A percentile compares a stretch with the other conserved stretches of the same genome.
Evolutionary conservation across 2,888 invertebrate species (phyloP).

Genomic region (Heliconius sara): DNA sequence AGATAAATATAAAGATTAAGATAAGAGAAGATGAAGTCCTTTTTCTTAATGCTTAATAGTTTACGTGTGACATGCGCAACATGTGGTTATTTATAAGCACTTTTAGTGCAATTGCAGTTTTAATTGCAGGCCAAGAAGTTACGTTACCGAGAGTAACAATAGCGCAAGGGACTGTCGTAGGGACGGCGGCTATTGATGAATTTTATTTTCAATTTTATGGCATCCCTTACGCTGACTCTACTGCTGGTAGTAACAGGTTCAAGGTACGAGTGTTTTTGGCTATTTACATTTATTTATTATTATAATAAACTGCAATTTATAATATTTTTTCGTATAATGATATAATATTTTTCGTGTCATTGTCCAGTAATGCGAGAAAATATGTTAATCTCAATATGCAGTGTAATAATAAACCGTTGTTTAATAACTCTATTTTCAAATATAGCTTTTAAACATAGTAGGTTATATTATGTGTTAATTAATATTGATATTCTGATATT

Average conservation of each 20-base stretch:
- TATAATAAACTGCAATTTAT: no score
- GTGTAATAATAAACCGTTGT: not conserved
- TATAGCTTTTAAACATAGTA: no score
- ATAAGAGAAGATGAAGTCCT: not conserved
- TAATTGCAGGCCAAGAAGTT: conserved; percentile 50
- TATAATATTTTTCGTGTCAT: no score
- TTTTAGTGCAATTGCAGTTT: conserved; percentile 49
- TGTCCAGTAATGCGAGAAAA: no score
- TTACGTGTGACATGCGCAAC: conserved; percentile 42
- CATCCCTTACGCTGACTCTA: conserved; percentile 74
- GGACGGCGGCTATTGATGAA: conserved; percentile 58
- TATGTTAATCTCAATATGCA: no score
- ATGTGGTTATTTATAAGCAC: conserved; percentile 57
- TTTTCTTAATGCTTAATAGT: conserved; percentile 28
- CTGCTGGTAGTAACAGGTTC: conserved; percentile 69
- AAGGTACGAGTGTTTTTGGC: conserved; percentile 58
- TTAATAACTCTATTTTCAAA: no score
- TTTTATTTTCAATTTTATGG: conserved; percentile 67
- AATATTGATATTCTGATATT: not conserved
- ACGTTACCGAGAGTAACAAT: conserved; percentile 56
- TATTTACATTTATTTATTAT: no score
- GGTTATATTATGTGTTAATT: no score
- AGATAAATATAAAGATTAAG: conserved; percentile 35
- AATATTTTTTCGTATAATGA: no score
- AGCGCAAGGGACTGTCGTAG: conserved; percentile 65